Evolutionary conservation across 2,888 invertebrate genomes (phyloP), one percentile per base, ranked within the genome.

Genomic region (Rhingia campestris): DNA sequence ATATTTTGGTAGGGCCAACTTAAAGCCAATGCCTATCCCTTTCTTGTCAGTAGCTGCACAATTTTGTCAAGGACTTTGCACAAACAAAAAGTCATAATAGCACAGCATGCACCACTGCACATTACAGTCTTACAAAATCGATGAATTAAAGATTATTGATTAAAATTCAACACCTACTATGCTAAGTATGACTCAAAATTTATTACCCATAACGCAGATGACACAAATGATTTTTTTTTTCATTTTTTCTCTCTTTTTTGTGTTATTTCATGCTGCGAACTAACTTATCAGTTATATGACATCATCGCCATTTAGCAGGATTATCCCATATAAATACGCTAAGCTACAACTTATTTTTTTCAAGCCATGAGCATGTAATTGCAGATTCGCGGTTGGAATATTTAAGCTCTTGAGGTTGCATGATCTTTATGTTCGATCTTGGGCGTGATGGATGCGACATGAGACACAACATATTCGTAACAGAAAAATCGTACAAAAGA

Each of bases 271-370:
- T n/a, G 45, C 37, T 33, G n/a, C 51, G 32, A 37, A 54, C 76
- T 56, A n/a, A 75, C 58, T 59, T 76, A 67, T 69, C 76, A 76
- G 61, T 53, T 59, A 61, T 30, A 54, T 76, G 67, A 76, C 76
- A 76, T 76, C 59, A 75, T 10, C 59, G 37, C 67, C 59, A 39
- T 67, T 61, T 37, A 10, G 61, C 53, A 69, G 67, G 76, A 61
- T 45, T 76, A 37, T 61, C 53, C 35, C 76, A 76, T 22, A 22
- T 76, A 69, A 76, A 75, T 45, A 14, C 6, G 54, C 22, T 72
- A 14, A n/a, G 14, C 14, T 10, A n/a, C 4, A 6, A 12, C 10
- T 49, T 22, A 4, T 66, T 51, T 51, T 74, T 35, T 22, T 22
- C 22, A 22, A 22, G 14, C n/a, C 51, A 61, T 67, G 75, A 69